Percentiles rank a stretch among this genome's conserved stretches.
These are phyloP conservation scores for Hyperopisus bebe DNA, from an alignment of 2,113 vertebrate genomes.

Conservation along the genomic window DNA sequence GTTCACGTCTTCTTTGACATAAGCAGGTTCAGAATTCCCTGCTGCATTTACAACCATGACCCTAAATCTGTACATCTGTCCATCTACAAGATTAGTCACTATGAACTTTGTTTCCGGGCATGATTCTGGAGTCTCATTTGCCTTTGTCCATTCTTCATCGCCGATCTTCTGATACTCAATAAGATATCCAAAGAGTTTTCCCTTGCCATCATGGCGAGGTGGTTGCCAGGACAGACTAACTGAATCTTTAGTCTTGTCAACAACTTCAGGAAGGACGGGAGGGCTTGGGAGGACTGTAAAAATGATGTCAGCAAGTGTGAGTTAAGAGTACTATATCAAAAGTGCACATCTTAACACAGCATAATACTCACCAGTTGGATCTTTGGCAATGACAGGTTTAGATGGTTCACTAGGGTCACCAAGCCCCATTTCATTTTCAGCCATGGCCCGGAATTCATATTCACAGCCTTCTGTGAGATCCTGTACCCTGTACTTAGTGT, in stretches of 20 bases:
- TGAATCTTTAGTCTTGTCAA: conserved; percentile 90
- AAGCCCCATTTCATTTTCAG: conserved; percentile 90
- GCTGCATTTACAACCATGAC: conserved; percentile 87
- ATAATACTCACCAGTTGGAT: conserved; percentile 80
- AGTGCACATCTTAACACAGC: neutral
- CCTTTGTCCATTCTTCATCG: conserved; percentile 81
- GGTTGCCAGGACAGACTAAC: conserved; percentile 86
- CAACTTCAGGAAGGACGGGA: conserved; percentile 84
- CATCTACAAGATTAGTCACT: conserved; percentile 77
- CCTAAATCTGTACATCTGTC: conserved; percentile 78
- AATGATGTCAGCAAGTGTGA: conserved; percentile 16
- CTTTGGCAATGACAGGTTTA: conserved; percentile 86
- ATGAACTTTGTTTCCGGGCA: conserved; percentile 86
- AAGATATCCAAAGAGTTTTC: conserved; percentile 89
- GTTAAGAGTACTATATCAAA: neutral
- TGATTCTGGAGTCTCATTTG: conserved; percentile 81
- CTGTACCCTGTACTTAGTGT: conserved; percentile 81
- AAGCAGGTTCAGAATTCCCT: conserved; percentile 85
- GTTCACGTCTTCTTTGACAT: conserved; percentile 77
- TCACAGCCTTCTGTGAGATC: conserved; percentile 89
- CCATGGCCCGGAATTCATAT: conserved; percentile 93
- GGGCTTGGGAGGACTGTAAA: conserved; percentile 79
- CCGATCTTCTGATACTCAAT: conserved; percentile 90
- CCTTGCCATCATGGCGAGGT: conserved; percentile 87
- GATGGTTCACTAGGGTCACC: conserved; percentile 92